A percentile compares a stretch with the other conserved stretches of the same genome.
Conservation (phyloP, 2,888 invertebrate species). For the Melolontha melolontha region DNA sequence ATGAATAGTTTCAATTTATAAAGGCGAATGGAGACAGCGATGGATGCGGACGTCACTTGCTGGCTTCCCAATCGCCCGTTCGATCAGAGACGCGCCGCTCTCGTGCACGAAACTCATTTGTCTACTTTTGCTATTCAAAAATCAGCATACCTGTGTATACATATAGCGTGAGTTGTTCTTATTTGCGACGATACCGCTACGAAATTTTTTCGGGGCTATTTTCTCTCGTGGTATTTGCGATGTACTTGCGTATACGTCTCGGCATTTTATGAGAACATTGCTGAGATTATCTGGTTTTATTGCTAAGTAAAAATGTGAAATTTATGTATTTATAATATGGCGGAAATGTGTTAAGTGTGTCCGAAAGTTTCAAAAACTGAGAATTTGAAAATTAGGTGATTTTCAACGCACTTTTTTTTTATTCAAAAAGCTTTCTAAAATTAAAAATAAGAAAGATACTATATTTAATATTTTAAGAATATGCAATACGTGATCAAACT, state of each 20-base stretch:
- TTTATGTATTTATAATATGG: no score
- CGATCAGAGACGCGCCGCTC: conserved; percentile 55
- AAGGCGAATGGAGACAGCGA: conserved; percentile 54
- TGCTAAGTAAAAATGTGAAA: no score
- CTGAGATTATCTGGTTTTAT: no score
- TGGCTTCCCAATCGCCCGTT: conserved; percentile 54
- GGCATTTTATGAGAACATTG: conserved; percentile 37
- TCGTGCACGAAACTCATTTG: conserved; percentile 57
- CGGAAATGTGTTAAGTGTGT: no score
- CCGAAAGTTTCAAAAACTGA: no score
- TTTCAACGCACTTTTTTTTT: no score
- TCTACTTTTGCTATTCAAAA: conserved; percentile 42
- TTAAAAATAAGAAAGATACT: no score
- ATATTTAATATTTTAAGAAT: no score
- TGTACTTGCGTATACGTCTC: conserved; percentile 51
- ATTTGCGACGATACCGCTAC: neutral
- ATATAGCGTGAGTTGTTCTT: conserved; percentile 17
- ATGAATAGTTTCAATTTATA: conserved; percentile 58
- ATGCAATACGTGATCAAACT: no score
- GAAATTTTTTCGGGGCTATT: neutral
- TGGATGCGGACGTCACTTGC: conserved; percentile 58
- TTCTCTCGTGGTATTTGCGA: conserved; percentile 1
- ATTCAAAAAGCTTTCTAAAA: no score
- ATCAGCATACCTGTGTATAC: conserved; percentile 24
- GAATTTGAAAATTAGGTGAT: no score